Evolutionary conservation across 2,113 vertebrate genomes (phyloP).

Genomic region (Clupea harengus): DNA sequence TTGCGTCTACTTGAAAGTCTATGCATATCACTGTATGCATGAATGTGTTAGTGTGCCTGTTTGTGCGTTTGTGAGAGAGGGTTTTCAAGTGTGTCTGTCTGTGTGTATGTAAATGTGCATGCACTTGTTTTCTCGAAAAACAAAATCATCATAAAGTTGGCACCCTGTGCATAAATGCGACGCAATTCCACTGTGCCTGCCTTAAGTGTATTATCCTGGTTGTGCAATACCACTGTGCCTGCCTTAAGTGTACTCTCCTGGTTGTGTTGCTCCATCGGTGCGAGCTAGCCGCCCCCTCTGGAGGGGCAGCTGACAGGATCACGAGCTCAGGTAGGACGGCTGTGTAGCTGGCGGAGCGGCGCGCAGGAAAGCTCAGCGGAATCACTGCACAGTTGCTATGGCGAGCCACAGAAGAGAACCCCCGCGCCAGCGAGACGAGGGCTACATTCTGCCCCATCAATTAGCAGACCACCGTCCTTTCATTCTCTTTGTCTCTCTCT

Average conservation of each 20-base stretch:
- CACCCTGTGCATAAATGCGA: too few relatives aligned
- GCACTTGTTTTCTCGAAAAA: neutral
- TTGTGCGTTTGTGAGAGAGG: neutral
- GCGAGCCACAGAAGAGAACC: neutral
- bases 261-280: neutral
- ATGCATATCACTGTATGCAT: neutral
- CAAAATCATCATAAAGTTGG: neutral
- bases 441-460: neutral
- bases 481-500: neutral
- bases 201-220: too few relatives aligned
- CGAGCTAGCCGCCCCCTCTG: neutral
- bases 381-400: slow-evolving; percentile 12
- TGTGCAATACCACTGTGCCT: too few relatives aligned
- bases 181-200: too few relatives aligned
- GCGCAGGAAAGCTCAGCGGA: neutral
- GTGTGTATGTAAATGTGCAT: neutral
- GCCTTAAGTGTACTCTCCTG: neutral
- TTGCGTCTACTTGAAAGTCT: too few relatives aligned
- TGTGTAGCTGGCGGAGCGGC: neutral
- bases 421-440: neutral
- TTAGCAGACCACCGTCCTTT: neutral
- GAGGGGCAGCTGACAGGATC: neutral
- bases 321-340: neutral
- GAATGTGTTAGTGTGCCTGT: neutral
- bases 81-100: neutral